These are phyloP conservation scores for Chelidonichthys spinosus DNA, from an alignment of 2,797 vertebrate species.

Conservation along the genomic window DNA sequence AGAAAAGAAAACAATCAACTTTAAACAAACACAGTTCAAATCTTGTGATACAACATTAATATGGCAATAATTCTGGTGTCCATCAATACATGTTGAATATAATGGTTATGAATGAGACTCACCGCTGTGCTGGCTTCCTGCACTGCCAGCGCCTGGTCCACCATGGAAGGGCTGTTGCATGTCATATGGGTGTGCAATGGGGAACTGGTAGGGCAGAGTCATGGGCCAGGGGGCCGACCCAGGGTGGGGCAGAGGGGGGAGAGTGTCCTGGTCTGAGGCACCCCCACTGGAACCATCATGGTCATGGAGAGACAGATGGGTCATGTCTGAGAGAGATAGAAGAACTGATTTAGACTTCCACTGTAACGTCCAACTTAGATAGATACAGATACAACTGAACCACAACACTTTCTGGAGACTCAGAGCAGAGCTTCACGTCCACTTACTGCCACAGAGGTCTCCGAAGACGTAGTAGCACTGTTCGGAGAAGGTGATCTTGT, in stretches of 20 bases:
- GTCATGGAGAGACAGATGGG: conserved; percentile 94
- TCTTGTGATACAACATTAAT: background rate
- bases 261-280: conserved; percentile 97
- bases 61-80: background rate
- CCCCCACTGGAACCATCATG: conserved; percentile 97
- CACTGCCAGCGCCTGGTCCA: conserved; percentile 90
- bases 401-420: background rate
- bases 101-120: conserved; percentile 53
- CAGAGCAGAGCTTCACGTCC: background rate
- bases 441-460: conserved; percentile 96
- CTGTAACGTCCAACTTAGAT: background rate
- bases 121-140: conserved; percentile 98
- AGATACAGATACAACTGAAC: background rate
- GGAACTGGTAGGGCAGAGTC: conserved; percentile 96
- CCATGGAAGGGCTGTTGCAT: conserved; percentile 89
- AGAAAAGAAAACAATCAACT: background rate
- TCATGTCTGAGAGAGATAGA: conserved; percentile 88
- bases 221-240: conserved; percentile 96
- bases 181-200: conserved; percentile 93
- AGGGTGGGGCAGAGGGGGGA: conserved; percentile 95
- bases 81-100: background rate
- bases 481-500: conserved; percentile 99
- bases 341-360: background rate
- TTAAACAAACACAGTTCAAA: background rate
- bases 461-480: conserved; percentile 99